Evolutionary conservation across 1,140 invertebrate genomes (phyloP).

Genomic region (Tyrophagus putrescentiae): DNA sequence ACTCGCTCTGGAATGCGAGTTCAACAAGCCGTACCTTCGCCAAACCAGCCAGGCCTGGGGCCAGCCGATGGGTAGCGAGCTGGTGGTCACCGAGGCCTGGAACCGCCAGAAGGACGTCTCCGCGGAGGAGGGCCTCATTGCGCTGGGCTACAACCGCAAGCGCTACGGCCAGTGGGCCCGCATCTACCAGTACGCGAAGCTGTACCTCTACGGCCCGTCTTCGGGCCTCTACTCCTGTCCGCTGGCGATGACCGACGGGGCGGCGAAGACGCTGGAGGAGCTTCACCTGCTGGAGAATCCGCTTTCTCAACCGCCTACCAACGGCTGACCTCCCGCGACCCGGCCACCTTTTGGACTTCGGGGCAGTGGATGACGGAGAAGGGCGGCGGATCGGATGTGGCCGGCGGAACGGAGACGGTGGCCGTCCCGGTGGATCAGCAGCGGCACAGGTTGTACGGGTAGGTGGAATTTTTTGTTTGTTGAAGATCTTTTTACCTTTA

Average conservation of each 20-base stretch:
- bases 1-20: slow-evolving; percentile 40
- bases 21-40: slow-evolving; percentile 36
- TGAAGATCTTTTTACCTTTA: no score
- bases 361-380: slow-evolving; percentile 51
- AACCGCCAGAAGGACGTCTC: slow-evolving; percentile 40
- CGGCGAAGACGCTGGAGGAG: slow-evolving; percentile 41
- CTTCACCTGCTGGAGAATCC: slow-evolving; percentile 8
- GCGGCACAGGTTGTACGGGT: slow-evolving; percentile 39
- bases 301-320: slow-evolving; percentile 32
- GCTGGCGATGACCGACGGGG: slow-evolving; percentile 49
- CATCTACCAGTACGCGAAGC: slow-evolving; percentile 43
- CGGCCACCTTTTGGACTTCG: slow-evolving; percentile 43
- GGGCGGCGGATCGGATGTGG: slow-evolving; percentile 46
- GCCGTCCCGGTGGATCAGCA: slow-evolving; percentile 34
- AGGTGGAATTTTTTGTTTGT: no score
- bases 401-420: slow-evolving; percentile 42
- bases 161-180: slow-evolving; percentile 38
- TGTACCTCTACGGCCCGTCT: slow-evolving; percentile 40
- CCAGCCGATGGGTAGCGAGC: slow-evolving; percentile 37
- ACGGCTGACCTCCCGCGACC: slow-evolving; percentile 37
- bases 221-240: slow-evolving; percentile 45
- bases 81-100: slow-evolving; percentile 42
- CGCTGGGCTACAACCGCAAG: slow-evolving; percentile 40
- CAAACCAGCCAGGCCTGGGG: slow-evolving; percentile 42
- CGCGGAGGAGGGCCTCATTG: slow-evolving; percentile 44